Evolutionary conservation across 2,113 vertebrate genomes (phyloP).

Genomic region (Mohoua ochrocephala): DNA sequence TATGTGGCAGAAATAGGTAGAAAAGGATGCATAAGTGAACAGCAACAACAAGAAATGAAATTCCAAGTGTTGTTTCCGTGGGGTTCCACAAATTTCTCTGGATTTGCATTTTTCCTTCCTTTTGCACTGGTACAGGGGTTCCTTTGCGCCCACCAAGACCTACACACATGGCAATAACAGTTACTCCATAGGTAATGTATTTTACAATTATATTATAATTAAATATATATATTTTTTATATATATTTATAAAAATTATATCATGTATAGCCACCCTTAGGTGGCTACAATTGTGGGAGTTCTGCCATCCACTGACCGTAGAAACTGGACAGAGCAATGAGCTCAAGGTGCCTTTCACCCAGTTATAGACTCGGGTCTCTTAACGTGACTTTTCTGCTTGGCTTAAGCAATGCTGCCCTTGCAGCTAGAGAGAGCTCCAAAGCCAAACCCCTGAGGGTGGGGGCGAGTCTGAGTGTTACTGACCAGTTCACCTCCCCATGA

Average conservation of each 20-base stretch:
- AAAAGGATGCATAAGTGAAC: background rate
- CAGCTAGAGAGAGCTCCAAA: background rate
- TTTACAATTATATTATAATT: background rate
- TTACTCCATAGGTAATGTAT: background rate
- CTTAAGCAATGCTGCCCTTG: background rate
- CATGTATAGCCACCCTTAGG: too few relatives aligned
- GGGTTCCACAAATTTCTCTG: background rate
- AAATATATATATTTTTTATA: too few relatives aligned
- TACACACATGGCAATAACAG: fast-evolving
- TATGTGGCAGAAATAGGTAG: background rate
- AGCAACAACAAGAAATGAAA: background rate
- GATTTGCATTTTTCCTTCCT: background rate
- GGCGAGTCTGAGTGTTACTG: background rate
- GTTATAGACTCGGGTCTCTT: fast-evolving
- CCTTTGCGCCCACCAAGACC: background rate
- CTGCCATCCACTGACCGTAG: too few relatives aligned
- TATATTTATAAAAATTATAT: background rate
- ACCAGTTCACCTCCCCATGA: background rate
- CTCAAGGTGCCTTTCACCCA: background rate
- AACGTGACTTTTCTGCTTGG: background rate
- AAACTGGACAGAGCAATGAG: background rate
- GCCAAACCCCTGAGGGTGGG: background rate
- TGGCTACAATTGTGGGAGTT: background rate
- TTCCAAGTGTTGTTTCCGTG: background rate
- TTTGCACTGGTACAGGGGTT: background rate